Evolutionary conservation across 1,140 invertebrate species (phyloP), one percentile per base, ranked within the genome.

Genomic region (Atta texana): DNA sequence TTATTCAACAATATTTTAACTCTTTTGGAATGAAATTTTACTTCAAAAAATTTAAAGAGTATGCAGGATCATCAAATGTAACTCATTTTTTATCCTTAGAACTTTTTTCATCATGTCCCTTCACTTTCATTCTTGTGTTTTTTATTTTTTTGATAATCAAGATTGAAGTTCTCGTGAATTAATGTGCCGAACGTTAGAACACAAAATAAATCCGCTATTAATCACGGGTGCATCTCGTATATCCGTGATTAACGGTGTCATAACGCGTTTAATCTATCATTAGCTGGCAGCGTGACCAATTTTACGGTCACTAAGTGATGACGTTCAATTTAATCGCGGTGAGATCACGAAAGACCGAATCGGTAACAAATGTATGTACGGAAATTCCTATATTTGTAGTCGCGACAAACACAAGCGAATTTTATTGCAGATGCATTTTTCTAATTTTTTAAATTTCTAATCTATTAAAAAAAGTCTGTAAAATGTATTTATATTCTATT

Each of bases 251-350:
- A 80, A 57, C 72, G 49, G 57, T 14, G 49, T 31, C 39, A 61
- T 85, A 63, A 85, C 31, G 28, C 81, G 71, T 68, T 61, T 76
- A 76, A 85, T 87, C 66, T 61, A 39, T 87, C 81, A 87, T 81
- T 82, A 84, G 28, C 44, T n/a, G 24, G 63, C 64, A 66, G 71
- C 55, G 31, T 81, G 78, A 59, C 51, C 34, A 71, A 81, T 81
- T 81, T 81, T 71, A 81, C 34, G 77, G 63, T 81, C 64, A 69
- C 64, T 55, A 81, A 44, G 51, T 71, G 51, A 71, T 71, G 66
- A 81, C 31, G 21, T 49, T 59, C 21, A 57, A 81, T 81, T 71
- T 44, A 78, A 81, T 81, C 64, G 78, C 51, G 31, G 53, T 39
- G 21, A 81, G 63, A 55, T 81, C 49, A 63, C 21, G 31, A 53